Percentiles rank a stretch among this genome's conserved stretches.
These are phyloP conservation scores for Drosophila histrio DNA, from an alignment of 2,888 invertebrate genomes.

Conservation along the genomic window DNA sequence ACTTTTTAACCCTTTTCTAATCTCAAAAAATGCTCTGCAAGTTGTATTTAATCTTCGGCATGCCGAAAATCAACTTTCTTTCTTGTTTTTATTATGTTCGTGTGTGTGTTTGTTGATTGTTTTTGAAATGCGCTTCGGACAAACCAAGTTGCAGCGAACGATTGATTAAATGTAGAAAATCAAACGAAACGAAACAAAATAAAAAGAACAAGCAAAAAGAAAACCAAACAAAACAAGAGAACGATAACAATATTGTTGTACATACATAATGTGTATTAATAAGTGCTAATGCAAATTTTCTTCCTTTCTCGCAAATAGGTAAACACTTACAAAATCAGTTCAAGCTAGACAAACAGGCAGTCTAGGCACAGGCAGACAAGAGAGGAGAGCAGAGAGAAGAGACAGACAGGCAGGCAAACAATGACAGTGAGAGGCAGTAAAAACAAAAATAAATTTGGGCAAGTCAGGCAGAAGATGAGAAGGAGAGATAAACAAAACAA, in stretches of 20 bases:
- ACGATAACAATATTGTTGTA: slow-evolving; percentile 30
- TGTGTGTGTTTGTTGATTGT: slow-evolving; percentile 17
- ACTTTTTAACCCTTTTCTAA: too few species aligned
- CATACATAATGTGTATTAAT: slow-evolving; percentile 20
- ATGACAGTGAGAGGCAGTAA: slow-evolving; percentile 60
- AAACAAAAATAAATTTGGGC: slow-evolving; percentile 20
- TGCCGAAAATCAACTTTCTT: neutral
- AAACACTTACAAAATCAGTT: slow-evolving; percentile 80
- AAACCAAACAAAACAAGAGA: slow-evolving; percentile 14
- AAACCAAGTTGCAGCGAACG: slow-evolving; percentile 32
- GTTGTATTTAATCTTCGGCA: neutral
- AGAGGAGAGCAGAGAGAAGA: slow-evolving; percentile 53
- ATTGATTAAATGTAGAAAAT: slow-evolving; percentile 19
- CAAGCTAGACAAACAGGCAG: slow-evolving; percentile 76
- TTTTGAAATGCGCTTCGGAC: slow-evolving; percentile 35
- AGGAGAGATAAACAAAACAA: too few species aligned
- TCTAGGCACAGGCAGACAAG: slow-evolving; percentile 73
- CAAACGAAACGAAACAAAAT: slow-evolving; percentile 15
- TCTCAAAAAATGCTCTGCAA: too few species aligned
- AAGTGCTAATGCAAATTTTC: slow-evolving; percentile 77
- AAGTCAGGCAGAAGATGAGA: slow-evolving; percentile 50
- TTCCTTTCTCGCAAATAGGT: slow-evolving; percentile 82
- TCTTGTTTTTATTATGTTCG: slow-evolving; percentile 9
- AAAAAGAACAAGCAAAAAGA: too few species aligned
- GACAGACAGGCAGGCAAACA: slow-evolving; percentile 67